Percentiles rank a stretch among this genome's conserved stretches.
Evolutionary conservation across 2,888 invertebrate species (phyloP).

Genomic region (Elysia crispata): DNA sequence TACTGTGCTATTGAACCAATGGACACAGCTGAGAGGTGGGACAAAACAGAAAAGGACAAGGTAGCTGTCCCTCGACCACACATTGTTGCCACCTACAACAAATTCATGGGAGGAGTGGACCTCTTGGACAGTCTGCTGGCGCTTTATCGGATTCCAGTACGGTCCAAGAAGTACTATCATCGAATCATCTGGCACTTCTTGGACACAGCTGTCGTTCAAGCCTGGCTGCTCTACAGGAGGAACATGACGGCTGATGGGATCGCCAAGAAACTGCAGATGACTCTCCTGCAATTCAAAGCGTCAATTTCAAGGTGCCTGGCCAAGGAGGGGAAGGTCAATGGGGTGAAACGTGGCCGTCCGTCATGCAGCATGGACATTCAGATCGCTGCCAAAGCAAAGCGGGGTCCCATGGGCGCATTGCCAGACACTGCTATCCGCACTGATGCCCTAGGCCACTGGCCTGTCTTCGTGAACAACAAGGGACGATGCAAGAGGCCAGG

Average conservation of each 20-base stretch:
- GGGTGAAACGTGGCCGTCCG: background rate
- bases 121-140: background rate
- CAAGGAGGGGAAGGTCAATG: background rate
- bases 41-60: too few relatives aligned
- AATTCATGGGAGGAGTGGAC: background rate
- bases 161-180: background rate
- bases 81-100: background rate
- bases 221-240: constrained; percentile 4
- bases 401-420: background rate
- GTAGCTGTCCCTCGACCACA: too few relatives aligned
- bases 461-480: background rate
- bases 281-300: background rate
- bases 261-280: background rate
- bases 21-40: constrained; percentile 5
- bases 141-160: background rate
- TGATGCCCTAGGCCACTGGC: background rate
- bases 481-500: constrained; percentile 1
- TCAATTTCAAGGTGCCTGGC: background rate
- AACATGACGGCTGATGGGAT: background rate
- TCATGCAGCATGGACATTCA: background rate
- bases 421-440: background rate
- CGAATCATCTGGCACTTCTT: background rate
- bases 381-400: background rate
- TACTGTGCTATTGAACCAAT: background rate
- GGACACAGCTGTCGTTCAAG: background rate